A percentile compares a stretch with the other conserved stretches of the same genome.
Evolutionary conservation across 1,140 invertebrate genomes (phyloP).

Genomic region (Danaus melanippus): DNA sequence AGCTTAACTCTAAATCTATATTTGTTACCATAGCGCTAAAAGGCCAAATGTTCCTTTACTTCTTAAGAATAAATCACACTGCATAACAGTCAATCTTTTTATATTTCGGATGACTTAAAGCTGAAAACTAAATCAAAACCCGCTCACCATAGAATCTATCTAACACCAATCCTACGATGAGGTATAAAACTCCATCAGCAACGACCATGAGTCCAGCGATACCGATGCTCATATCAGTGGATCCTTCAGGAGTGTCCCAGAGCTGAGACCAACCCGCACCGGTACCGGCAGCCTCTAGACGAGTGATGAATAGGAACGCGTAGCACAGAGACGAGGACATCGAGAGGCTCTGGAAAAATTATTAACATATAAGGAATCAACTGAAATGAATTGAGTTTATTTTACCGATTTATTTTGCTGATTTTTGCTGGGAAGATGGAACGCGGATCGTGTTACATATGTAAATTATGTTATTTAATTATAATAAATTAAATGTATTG

Average conservation of each 20-base stretch:
- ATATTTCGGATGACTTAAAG: too few species aligned
- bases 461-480: too few species aligned
- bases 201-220: slow-evolving; percentile 60
- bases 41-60: too few species aligned
- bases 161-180: slow-evolving; percentile 60
- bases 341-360: slow-evolving; percentile 65
- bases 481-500: too few species aligned
- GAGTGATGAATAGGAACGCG: slow-evolving; percentile 73
- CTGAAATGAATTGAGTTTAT: too few species aligned
- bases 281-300: slow-evolving; percentile 74
- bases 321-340: slow-evolving; percentile 79
- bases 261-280: slow-evolving; percentile 66
- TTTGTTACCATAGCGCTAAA: too few species aligned
- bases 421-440: too few species aligned
- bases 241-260: slow-evolving; percentile 65
- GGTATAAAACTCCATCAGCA: slow-evolving; percentile 64
- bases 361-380: too few species aligned
- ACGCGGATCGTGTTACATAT: too few species aligned
- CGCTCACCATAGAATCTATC: slow-evolving; percentile 47
- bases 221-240: slow-evolving; percentile 69
- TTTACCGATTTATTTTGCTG: not conserved
- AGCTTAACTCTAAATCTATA: too few species aligned
- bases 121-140: not conserved
- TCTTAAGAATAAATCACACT: too few species aligned
- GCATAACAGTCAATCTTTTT: too few species aligned